Evolutionary conservation across 2,888 invertebrate genomes (phyloP), one percentile per base, ranked within the genome.

Genomic region (Rhagonycha lutea): DNA sequence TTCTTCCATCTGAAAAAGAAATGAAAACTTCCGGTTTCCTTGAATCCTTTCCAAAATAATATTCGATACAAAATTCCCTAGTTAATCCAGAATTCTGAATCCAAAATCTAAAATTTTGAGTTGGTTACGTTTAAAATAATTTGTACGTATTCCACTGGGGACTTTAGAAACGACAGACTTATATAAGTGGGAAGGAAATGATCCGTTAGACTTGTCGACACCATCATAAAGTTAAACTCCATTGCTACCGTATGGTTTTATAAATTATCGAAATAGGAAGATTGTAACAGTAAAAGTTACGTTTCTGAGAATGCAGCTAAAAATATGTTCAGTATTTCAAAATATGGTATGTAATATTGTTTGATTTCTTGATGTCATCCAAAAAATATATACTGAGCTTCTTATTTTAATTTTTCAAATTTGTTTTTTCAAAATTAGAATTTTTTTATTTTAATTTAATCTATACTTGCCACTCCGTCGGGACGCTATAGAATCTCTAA

Each of bases 151-250:
- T 60, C 29, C 73, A 61, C 68, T 68, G 9, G 62, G 69, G 65
- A 63, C 32, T 26, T 14, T 47, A 11, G 24, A 69, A 76, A 23
- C 76, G 80, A 80, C 78, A 79, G 80, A 80, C 74, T 78, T 75
- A 80, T 79, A 78, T 69, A 76, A 75, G 77, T 69, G 77, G 79
- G 79, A 79, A 80, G 80, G 80, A 80, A 80, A 76, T 78, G 72
- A 73, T 79, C 78, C 80, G 79, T 80, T 80, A 80, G 76, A 70
- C 73, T 79, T 80, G 77, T 80, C 79, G 77, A 72, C 80, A 80
- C 80, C 72, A 78, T 78, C 69, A 80, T 79, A 79, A 79, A 73
- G 78, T 76, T 70, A 70, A 29, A 74, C 73, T 77, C 77, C 79
- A 77, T 72, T 79, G 80, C 79, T 73, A 73, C 79, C 78, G 80